Percentiles rank a stretch among this genome's conserved stretches.
Evolutionary conservation across 2,797 vertebrate species (phyloP).

Genomic region (Huso huso): DNA sequence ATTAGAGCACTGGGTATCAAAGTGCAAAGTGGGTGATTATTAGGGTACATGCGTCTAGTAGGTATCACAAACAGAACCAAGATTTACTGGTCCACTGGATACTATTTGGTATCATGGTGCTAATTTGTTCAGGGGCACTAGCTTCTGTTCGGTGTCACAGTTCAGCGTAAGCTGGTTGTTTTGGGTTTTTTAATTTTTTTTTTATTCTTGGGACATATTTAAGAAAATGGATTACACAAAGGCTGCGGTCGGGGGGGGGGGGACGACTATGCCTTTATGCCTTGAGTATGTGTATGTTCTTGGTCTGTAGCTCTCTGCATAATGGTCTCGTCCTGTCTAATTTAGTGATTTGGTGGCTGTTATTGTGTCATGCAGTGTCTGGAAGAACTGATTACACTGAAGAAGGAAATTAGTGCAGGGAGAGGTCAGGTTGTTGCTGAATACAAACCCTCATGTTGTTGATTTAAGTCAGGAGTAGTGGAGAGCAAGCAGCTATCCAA

Average conservation of each 20-base stretch:
- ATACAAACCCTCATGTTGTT: constrained; percentile 31
- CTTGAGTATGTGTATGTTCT: background rate
- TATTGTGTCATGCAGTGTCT: constrained; percentile 32
- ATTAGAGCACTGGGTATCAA: too few relatives aligned
- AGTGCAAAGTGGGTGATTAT: too few relatives aligned
- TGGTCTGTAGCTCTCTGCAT: background rate
- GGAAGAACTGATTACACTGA: constrained; percentile 55
- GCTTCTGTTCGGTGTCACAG: too few relatives aligned
- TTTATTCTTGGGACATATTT: constrained; percentile 45
- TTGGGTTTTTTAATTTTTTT: background rate
- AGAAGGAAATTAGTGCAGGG: constrained; percentile 56
- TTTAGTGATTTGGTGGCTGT: constrained; percentile 31
- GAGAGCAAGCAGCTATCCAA: constrained; percentile 26
- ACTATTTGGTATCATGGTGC: too few relatives aligned
- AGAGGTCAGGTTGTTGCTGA: constrained; percentile 49
- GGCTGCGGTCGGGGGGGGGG: constrained; percentile 23
- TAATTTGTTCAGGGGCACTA: too few relatives aligned
- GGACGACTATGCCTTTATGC: background rate
- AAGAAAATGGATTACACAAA: constrained; percentile 45
- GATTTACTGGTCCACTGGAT: too few relatives aligned
- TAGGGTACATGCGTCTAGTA: too few relatives aligned
- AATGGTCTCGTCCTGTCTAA: constrained; percentile 26
- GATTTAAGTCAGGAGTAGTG: constrained; percentile 48
- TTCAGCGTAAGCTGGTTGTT: too few relatives aligned
- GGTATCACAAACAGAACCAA: too few relatives aligned